Percentiles rank a stretch among this genome's conserved stretches.
phyloP scores from a whole-genome alignment of 2,888 invertebrate species.

The Chaetogeoica ovagalla region DNA sequence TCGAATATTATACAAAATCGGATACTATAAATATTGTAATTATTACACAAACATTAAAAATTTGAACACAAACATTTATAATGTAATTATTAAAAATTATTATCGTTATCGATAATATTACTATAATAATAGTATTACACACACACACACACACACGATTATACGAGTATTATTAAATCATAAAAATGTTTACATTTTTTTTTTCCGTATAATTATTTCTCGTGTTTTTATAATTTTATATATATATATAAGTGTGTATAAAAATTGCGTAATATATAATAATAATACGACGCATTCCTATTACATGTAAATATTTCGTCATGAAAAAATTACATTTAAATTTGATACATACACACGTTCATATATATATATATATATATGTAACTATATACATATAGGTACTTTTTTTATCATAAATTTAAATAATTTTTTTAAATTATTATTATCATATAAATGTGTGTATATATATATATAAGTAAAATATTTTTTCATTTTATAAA shows the following conservation, averaged over 20 bases:
- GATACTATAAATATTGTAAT: background rate
- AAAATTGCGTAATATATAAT: background rate
- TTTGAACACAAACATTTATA: slow-evolving; percentile 30
- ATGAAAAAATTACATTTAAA: background rate
- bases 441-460: no score
- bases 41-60: slow-evolving; percentile 7
- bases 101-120: background rate
- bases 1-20: background rate
- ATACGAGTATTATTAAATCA: background rate
- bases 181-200: no score
- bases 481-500: background rate
- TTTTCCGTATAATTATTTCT: no score
- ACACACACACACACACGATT: slow-evolving; percentile 19
- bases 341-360: background rate
- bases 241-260: background rate
- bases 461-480: background rate
- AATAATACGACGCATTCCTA: background rate
- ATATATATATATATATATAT: no score
- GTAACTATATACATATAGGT: no score
- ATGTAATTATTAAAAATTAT: background rate
- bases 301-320: slow-evolving; percentile 2
- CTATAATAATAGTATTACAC: background rate
- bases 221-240: background rate
- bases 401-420: background rate
- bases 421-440: background rate